Evolutionary conservation across 2,888 invertebrate species (phyloP).

Genomic region (Tenthredo amoena): DNA sequence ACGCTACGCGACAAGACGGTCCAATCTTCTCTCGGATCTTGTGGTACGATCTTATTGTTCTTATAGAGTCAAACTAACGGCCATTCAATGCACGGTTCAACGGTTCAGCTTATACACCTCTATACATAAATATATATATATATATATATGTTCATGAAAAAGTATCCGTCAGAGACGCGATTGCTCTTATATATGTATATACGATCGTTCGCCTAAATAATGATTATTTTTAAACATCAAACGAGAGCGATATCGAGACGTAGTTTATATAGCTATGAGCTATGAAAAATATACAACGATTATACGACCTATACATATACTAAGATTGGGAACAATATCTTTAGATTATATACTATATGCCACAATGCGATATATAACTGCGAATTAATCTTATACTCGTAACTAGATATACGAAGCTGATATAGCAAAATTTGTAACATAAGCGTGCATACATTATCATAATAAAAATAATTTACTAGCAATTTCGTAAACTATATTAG

Average conservation of each 20-base stretch:
- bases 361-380: neutral
- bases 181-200: neutral
- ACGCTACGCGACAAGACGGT: conserved; percentile 3
- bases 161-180: neutral
- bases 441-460: neutral
- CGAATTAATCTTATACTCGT: neutral
- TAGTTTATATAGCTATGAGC: neutral
- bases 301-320: neutral
- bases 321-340: conserved; percentile 18
- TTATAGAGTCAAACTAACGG: conserved; percentile 32
- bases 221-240: conserved; percentile 48
- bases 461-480: neutral
- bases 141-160: neutral
- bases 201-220: conserved; percentile 29
- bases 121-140: neutral
- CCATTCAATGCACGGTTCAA: conserved; percentile 9
- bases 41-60: conserved; percentile 42
- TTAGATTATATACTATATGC: neutral
- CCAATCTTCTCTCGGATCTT: conserved; percentile 37
- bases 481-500: neutral
- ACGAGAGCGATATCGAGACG: conserved; percentile 12
- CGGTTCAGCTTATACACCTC: neutral
- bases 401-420: neutral
- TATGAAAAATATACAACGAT: neutral
- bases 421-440: neutral